phyloP scores from a whole-genome alignment of 2,888 invertebrate genomes.

The Lasioglossum morio region DNA sequence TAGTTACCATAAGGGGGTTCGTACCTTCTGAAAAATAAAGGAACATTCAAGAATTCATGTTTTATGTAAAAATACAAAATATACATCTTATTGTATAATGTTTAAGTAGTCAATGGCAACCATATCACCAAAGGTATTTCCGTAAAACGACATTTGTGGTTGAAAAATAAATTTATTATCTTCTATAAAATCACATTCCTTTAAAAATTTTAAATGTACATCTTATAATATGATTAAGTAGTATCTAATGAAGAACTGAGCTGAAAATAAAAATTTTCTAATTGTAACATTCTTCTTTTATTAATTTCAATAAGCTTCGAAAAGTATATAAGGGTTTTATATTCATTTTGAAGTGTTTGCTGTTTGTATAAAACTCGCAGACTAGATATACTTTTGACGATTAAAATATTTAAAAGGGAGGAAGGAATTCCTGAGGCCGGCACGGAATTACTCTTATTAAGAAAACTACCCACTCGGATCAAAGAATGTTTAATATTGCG shows the following conservation, averaged over 20 bases:
- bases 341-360: background rate
- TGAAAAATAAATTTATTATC: too few species aligned
- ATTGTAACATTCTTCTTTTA: background rate
- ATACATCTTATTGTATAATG: background rate
- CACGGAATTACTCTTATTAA: background rate
- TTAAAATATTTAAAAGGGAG: background rate
- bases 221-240: too few species aligned
- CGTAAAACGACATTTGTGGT: too few species aligned
- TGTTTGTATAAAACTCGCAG: background rate
- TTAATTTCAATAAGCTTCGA: background rate
- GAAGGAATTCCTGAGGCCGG: background rate
- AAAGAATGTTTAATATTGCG: slow-evolving; percentile 1
- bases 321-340: background rate
- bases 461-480: background rate
- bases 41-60: background rate
- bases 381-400: background rate
- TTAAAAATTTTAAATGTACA: too few species aligned
- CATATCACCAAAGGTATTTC: background rate
- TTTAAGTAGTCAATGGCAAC: background rate
- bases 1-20: background rate
- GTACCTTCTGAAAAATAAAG: background rate
- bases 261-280: too few species aligned
- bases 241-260: too few species aligned
- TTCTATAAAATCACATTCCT: too few species aligned
- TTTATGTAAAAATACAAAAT: background rate